Conservation (phyloP, 2,888 invertebrate species). For the Cryptus viduatorius region DNA sequence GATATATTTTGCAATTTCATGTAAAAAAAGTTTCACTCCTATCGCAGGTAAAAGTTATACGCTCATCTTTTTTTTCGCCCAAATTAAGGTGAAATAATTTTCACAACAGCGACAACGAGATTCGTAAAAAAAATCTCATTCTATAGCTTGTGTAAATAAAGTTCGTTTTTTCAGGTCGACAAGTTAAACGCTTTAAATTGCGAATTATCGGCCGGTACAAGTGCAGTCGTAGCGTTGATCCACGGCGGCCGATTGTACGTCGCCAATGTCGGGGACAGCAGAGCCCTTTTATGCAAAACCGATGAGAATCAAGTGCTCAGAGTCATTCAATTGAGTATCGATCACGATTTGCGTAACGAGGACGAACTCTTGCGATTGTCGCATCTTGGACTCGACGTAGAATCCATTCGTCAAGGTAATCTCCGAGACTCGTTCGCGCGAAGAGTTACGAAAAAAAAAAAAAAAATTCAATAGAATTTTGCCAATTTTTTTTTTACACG, state of each 20-base stretch:
- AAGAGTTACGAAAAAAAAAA: too few relatives aligned
- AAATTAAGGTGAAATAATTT: not conserved
- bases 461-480: too few relatives aligned
- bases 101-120: too few relatives aligned
- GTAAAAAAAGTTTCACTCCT: too few relatives aligned
- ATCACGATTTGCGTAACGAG: conserved; percentile 94
- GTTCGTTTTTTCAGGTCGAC: conserved; percentile 85
- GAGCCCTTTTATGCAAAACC: conserved; percentile 93
- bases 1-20: not conserved
- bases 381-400: conserved; percentile 91
- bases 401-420: conserved; percentile 89
- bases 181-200: conserved; percentile 91
- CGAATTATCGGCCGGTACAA: conserved; percentile 93
- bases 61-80: too few relatives aligned
- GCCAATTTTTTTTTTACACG: too few relatives aligned
- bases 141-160: not conserved
- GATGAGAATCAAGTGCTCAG: conserved; percentile 91
- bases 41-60: too few relatives aligned
- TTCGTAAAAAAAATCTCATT: not conserved
- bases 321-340: conserved; percentile 93
- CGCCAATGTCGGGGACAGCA: conserved; percentile 94
- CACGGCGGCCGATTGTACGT: conserved; percentile 92
- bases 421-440: not conserved
- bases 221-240: conserved; percentile 93
- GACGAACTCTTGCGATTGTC: conserved; percentile 93